Conservation (phyloP, 2,888 invertebrate species). For the Globia sparganii region DNA sequence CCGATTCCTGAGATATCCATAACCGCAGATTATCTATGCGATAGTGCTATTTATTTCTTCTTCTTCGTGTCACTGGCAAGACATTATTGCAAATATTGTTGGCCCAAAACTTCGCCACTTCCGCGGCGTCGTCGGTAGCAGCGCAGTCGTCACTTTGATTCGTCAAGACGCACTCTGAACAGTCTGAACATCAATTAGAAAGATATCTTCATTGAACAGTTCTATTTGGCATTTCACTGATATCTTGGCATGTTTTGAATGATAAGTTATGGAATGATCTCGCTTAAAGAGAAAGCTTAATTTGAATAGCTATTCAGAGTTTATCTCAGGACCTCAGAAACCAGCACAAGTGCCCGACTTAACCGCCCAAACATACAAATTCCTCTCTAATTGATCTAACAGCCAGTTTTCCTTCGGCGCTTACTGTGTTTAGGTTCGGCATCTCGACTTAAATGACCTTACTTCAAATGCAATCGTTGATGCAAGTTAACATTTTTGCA, state of each 20-base stretch:
- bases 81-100: background rate
- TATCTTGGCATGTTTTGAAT: background rate
- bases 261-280: background rate
- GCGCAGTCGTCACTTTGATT: background rate
- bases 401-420: constrained; percentile 71
- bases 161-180: background rate
- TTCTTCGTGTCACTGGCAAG: background rate
- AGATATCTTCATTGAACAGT: background rate
- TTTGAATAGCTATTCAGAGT: background rate
- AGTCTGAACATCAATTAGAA: background rate
- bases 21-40: background rate
- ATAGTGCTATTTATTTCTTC: background rate
- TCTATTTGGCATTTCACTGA: background rate
- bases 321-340: background rate
- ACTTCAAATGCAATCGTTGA: constrained; percentile 71
- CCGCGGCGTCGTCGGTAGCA: background rate
- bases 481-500: constrained; percentile 70
- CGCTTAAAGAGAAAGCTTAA: background rate
- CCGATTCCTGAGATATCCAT: background rate
- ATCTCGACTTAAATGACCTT: constrained; percentile 70
- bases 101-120: background rate
- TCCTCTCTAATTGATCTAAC: constrained; percentile 72
- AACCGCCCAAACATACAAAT: constrained; percentile 70
- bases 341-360: constrained; percentile 48
- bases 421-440: constrained; percentile 64